Percentiles rank a stretch among this genome's conserved stretches.
phyloP scores from a whole-genome alignment of 2,113 vertebrate species.

The Pangasianodon gigas region DNA sequence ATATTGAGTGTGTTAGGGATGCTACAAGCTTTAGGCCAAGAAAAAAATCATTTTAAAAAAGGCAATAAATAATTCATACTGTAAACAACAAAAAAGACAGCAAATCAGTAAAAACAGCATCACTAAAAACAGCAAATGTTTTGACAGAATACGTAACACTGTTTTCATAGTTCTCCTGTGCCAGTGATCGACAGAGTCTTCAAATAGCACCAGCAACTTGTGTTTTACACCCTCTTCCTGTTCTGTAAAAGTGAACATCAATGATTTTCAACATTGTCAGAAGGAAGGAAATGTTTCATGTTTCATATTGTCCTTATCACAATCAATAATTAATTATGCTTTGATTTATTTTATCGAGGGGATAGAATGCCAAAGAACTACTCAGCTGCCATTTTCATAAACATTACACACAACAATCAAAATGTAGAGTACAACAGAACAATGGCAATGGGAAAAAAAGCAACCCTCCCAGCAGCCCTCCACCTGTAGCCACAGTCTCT shows the following conservation, averaged over 20 bases:
- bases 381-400: not conserved
- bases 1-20: not conserved
- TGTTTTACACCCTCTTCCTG: not conserved
- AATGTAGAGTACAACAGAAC: not conserved
- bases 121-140: not conserved
- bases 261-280: not conserved
- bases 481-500: not conserved
- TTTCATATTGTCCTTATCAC: not conserved
- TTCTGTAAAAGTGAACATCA: slow-evolving; percentile 1
- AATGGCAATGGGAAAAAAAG: not conserved
- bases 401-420: too few species aligned
- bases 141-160: not conserved
- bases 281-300: not conserved
- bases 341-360: not conserved
- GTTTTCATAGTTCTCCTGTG: not conserved
- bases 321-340: slow-evolving; percentile 8
- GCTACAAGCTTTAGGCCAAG: not conserved
- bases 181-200: not conserved
- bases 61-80: not conserved
- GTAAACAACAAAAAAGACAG: not conserved
- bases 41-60: not conserved
- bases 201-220: not conserved
- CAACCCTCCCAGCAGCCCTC: not conserved
- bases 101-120: not conserved
- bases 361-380: not conserved